Conservation (phyloP, 2,888 invertebrate species). For the Hyalella azteca region DNA sequence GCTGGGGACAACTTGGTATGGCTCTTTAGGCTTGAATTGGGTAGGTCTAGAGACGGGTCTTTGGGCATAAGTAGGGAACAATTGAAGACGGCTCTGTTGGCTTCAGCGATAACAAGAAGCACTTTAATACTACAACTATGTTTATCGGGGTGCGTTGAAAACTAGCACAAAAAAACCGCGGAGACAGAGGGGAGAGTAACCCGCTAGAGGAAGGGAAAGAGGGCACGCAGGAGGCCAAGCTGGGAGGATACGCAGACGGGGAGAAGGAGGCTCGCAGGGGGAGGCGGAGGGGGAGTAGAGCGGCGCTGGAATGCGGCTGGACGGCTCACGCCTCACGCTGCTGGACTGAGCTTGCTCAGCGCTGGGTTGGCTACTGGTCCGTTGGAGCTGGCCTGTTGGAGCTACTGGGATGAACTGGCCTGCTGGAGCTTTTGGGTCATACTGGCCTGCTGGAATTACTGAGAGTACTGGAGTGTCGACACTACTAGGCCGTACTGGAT, state of each 20-base stretch:
- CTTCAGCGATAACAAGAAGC: no score
- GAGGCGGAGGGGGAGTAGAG: background rate
- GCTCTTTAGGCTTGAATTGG: no score
- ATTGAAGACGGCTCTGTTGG: no score
- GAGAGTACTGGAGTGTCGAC: background rate
- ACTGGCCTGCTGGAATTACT: background rate
- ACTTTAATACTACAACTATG: no score
- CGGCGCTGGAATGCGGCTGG: background rate
- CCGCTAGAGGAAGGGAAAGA: background rate
- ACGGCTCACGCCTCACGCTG: background rate
- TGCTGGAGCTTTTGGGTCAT: background rate
- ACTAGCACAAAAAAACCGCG: no score
- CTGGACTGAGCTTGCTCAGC: no score
- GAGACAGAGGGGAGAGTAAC: background rate
- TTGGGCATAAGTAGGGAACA: no score
- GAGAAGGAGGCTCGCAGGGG: background rate
- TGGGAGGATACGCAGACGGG: background rate
- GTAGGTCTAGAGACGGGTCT: no score
- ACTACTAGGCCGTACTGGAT: no score
- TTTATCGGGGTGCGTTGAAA: no score
- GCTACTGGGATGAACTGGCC: background rate
- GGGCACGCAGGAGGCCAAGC: background rate
- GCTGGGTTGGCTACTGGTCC: no score
- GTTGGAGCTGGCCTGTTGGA: background rate
- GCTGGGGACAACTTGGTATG: no score